These are phyloP conservation scores for Lithophane semibrunnea DNA, from an alignment of 2,888 invertebrate species.

Conservation along the genomic window DNA sequence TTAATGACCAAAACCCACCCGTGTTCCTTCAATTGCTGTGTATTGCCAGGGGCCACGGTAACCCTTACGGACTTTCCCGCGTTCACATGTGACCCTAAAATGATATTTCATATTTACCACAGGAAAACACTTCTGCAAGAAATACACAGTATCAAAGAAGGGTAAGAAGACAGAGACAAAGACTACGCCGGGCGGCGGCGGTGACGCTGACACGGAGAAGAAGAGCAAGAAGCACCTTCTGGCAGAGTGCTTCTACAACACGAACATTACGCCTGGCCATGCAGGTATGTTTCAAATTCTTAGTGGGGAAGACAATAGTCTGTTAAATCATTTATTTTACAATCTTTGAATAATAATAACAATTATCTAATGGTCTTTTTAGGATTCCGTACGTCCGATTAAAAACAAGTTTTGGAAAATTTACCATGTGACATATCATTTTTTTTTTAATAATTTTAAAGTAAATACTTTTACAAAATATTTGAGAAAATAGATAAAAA, in stretches of 20 bases:
- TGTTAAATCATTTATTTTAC: neutral
- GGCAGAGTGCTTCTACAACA: conserved; percentile 86
- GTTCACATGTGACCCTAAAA: neutral
- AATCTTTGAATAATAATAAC: neutral
- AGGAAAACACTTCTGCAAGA: conserved; percentile 89
- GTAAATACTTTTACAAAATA: too few relatives aligned
- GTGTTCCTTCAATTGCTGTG: too few relatives aligned
- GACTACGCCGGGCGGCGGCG: conserved; percentile 69
- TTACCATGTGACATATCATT: too few relatives aligned
- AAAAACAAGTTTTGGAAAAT: too few relatives aligned
- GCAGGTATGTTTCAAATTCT: conserved; percentile 75
- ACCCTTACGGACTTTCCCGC: too few relatives aligned
- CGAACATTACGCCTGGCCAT: conserved; percentile 83
- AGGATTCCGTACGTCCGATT: too few relatives aligned
- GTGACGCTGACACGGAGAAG: conserved; percentile 77
- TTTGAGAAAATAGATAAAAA: too few relatives aligned
- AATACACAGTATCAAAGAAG: conserved; percentile 78
- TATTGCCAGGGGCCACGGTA: too few relatives aligned
- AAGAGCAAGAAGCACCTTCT: conserved; percentile 82
- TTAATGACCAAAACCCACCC: too few relatives aligned
- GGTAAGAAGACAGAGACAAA: conserved; percentile 74
- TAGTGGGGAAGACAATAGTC: too few relatives aligned
- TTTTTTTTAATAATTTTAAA: too few relatives aligned
- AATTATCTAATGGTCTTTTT: neutral
- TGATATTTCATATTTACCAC: neutral